Base-by-base conservation (phyloP, 2,797 vertebrate species). In the Sebastolobus alascanus region DNA sequence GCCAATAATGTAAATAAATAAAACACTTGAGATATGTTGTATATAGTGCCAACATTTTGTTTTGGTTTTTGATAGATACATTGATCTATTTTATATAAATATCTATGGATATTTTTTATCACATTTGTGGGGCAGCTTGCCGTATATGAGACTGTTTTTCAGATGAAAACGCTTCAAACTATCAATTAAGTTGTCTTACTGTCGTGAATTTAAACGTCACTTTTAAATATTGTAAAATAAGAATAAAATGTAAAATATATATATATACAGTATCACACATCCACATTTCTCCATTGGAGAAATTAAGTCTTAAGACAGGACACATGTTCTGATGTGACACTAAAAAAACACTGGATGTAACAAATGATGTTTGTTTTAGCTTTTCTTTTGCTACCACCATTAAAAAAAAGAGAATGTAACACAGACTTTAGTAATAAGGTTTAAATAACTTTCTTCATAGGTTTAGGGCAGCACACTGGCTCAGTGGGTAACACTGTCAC, bases 161-260 rank as follows among this genome's bases (percentile, higher is more conserved):
- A 68, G 16, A 71, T 46, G n/a, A 22, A 43, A 58, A 33, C 7
- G 18, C 35, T 59, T 58, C 13, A 50, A 50, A 37, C 16, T 56
- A 18, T 40, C 11, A 73, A 22, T 22, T 29, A 22, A 82, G 20
- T 16, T 54, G 35, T 77, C 46, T 29, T 50, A 20, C 46, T 50
- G 46, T 50, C 50, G 46, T 73, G 50, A 72, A 43, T 55, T 33
- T 64, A 37, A 75, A 74, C 25, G 16, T 18, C 1, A n/a, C 52
- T 50, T 33, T 66, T 31, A 29, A 43, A 75, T 68, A 68, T 33
- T 79, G 22, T 64, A 59, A 72, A 12, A 54, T 10, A 7, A 13
- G 40, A 70, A 69, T 79, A 43, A 65, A 79, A 68, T 74, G 13
- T 78, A 58, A 67, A 9, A 60, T 29, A 27, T 16, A 22, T 54